Evolutionary conservation across 1,140 invertebrate genomes (phyloP).

Genomic region (Portunus trituberculatus): DNA sequence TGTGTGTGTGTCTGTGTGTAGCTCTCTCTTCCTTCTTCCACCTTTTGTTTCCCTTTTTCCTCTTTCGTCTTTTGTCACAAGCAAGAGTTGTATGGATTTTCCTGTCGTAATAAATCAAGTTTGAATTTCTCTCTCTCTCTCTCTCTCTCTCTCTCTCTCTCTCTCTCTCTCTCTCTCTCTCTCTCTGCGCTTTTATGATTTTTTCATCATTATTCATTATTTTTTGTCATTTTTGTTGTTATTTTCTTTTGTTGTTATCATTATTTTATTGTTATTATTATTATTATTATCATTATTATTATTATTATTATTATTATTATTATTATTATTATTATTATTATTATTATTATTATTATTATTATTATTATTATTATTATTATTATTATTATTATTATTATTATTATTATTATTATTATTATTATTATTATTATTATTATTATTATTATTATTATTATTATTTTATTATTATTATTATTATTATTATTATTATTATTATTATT

Average conservation of each 20-base stretch:
- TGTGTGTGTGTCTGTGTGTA: too few relatives aligned
- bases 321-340: too few relatives aligned
- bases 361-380: too few relatives aligned
- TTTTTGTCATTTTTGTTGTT: background rate
- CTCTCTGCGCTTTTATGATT: background rate
- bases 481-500: too few relatives aligned
- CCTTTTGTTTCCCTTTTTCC: too few relatives aligned
- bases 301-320: background rate
- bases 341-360: too few relatives aligned
- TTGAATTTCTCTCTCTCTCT: background rate
- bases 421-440: too few relatives aligned
- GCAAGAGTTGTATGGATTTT: background rate
- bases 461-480: too few relatives aligned
- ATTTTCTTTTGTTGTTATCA: background rate
- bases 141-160: slow-evolving; percentile 42
- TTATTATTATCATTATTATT: slow-evolving; percentile 1
- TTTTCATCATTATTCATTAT: background rate
- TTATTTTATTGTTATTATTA: background rate
- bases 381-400: too few relatives aligned
- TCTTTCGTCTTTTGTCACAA: background rate
- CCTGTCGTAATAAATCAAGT: background rate
- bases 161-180: slow-evolving; percentile 50
- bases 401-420: too few relatives aligned
- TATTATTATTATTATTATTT: too few relatives aligned
- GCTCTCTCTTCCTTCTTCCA: background rate